Evolutionary conservation across 2,113 vertebrate species (phyloP), one percentile per base, ranked within the genome.

Genomic region (Rhegmatorhina hoffmannsi): DNA sequence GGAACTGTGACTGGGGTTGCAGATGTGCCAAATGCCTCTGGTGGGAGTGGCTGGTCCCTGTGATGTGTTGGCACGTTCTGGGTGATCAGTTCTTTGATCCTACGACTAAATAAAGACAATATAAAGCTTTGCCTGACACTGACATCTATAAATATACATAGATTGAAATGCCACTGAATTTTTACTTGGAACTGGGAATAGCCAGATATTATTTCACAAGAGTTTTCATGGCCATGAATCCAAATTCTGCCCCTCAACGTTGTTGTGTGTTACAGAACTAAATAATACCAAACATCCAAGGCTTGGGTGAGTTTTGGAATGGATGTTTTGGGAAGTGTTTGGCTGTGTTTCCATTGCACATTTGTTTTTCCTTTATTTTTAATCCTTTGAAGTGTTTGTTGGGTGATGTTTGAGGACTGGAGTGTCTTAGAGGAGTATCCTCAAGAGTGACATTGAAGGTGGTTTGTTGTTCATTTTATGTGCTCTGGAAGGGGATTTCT

Each of bases 11-110:
- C 29, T 47, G 26, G 5, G 76, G 69, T 1, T 47, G 59, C 17
- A 17, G 44, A 3, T 1, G 6, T 23, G 17, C 69, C 59, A 26
- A 4, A 7, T 6, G 56, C 25, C 43, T 2, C 43, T 17, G 0
- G 9, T 31, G 40, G 18, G 15, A 1, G 5, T n/a, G 70, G n/a
- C 56, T 62, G 50, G 2, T 1, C 16, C 23, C 16, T 49, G 34
- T 6, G 17, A n/a, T 1, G 9, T 17, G 23, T 36, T 50, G 50
- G 7, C 17, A 4, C 16, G 33, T 34, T 11, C 28, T 16, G 16
- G 43, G 52, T 29, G 26, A 58, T 24, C 26, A 12, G 69, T 12
- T 67, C 26, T 58, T 23, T 58, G 29, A 20, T 55, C 50, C 46
- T 34, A 34, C 43, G 21, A 58, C 31, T 19, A 38, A 78, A 28